Conservation (phyloP, 2,888 invertebrate species). For the Ormyrus thymus region DNA sequence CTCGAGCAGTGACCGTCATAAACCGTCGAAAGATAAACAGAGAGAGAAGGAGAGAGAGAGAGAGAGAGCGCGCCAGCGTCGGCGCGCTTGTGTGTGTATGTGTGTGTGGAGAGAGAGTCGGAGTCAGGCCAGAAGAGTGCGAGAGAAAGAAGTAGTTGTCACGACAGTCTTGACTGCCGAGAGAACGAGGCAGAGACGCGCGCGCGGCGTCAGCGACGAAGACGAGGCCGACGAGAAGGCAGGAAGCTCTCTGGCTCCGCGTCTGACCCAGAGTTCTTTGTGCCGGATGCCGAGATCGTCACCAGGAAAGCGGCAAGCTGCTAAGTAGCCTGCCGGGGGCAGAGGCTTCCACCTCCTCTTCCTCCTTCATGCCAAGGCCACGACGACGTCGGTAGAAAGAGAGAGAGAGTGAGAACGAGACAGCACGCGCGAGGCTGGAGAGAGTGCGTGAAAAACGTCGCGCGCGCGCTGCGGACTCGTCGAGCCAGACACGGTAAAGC, state of each 20-base stretch:
- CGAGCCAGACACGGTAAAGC: slow-evolving; percentile 23
- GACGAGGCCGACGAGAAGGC: slow-evolving; percentile 7
- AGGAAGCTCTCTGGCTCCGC: background rate
- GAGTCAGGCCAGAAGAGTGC: too few relatives aligned
- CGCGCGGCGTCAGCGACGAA: slow-evolving; percentile 25
- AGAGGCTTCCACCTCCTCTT: slow-evolving; percentile 15
- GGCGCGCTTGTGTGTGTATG: too few relatives aligned
- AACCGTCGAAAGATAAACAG: slow-evolving; percentile 21
- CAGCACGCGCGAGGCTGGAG: slow-evolving; percentile 35
- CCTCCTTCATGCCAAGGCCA: slow-evolving; percentile 50
- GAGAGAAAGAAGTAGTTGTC: slow-evolving; percentile 1
- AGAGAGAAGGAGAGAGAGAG: slow-evolving; percentile 10
- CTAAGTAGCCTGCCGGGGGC: slow-evolving; percentile 12
- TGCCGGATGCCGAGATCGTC: slow-evolving; percentile 28
- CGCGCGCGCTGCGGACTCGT: slow-evolving; percentile 42
- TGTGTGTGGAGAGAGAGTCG: background rate
- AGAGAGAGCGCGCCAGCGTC: too few relatives aligned
- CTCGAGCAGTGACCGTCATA: slow-evolving; percentile 12
- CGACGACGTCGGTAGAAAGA: slow-evolving; percentile 33
- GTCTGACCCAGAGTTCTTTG: background rate
- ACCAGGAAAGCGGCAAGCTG: background rate
- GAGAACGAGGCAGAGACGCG: slow-evolving; percentile 23
- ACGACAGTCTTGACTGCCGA: background rate
- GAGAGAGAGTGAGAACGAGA: slow-evolving; percentile 22
- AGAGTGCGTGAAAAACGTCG: slow-evolving; percentile 51